Evolutionary conservation across 2,888 invertebrate genomes (phyloP), one percentile per base, ranked within the genome.

Genomic region (Netelia fuscicornis): DNA sequence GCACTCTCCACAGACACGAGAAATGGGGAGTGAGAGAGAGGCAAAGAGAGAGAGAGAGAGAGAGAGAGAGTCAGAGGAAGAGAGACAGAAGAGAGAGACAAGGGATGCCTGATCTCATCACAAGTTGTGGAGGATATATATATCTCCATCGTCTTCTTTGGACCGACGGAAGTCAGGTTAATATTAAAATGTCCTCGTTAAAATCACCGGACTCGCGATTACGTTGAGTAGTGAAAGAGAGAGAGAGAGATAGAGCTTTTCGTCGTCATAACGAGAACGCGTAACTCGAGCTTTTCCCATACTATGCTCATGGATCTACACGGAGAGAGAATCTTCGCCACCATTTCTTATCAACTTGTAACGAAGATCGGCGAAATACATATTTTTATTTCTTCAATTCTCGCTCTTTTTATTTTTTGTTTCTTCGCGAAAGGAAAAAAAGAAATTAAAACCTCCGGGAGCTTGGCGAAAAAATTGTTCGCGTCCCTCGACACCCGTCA

Each of bases 161-260:
- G 2, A 30, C 56, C 5, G 48, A 1, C 64, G 10, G 13, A 71
- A 65, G 68, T 81, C 48, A 80, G 77, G 60, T 85, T 85, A 80
- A 85, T 85, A 82, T 81, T 81, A 75, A 85, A 85, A 85, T 85
- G 78, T 83, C 64, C 82, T 82, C 83, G 84, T 84, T 86, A 83
- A 82, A 84, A 84, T 87, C 81, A 75, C 54, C 80, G 78, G 80
- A 82, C 70, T 76, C 65, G 65, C 76, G 65, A 84, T 85, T 83
- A 80, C 81, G 74, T 65, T 77, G 65, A 56, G 65, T 56, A 54
- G 74, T 64, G 23, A 68, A 54, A 44, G 75, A 70, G 64, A 23
- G 9, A 54, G 23, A 17, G 17, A 17, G 17, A 54, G 23, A 17
- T 0, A 17, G 17, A 17, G 17, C 70, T 52, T 52, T 56, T 48